These are phyloP conservation scores for Melipona beecheii DNA, from an alignment of 2,888 invertebrate species.

Conservation along the genomic window DNA sequence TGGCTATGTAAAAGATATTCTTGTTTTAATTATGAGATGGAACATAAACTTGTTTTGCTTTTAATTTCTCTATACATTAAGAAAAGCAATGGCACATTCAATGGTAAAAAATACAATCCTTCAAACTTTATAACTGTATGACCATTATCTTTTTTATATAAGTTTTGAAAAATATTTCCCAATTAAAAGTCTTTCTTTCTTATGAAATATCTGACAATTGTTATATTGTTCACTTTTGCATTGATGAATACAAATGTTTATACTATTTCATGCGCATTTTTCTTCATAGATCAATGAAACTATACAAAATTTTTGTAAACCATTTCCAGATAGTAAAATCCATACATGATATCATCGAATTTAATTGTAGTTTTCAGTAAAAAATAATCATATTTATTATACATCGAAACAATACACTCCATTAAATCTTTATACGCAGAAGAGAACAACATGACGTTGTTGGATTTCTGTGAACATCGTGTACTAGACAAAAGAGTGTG, in stretches of 20 bases:
- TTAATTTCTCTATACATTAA: slow-evolving; percentile 38
- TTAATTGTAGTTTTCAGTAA: slow-evolving; percentile 29
- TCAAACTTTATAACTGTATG: slow-evolving; percentile 33
- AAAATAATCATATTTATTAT: slow-evolving; percentile 22
- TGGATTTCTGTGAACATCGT: slow-evolving; percentile 58
- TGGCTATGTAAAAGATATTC: slow-evolving; percentile 38
- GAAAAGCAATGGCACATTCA: slow-evolving; percentile 41
- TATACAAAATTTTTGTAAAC: slow-evolving; percentile 40
- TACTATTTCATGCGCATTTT: slow-evolving; percentile 41
- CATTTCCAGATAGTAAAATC: slow-evolving; percentile 20
- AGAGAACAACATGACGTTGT: slow-evolving; percentile 63
- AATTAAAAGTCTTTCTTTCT: slow-evolving; percentile 54
- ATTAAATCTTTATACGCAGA: slow-evolving; percentile 47
- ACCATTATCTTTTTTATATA: slow-evolving; percentile 42
- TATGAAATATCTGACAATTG: slow-evolving; percentile 47
- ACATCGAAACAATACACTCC: slow-evolving; percentile 23
- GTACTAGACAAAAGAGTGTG: slow-evolving; percentile 52
- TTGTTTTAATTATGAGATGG: slow-evolving; percentile 38
- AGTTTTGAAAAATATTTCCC: slow-evolving; percentile 42
- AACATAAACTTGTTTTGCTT: slow-evolving; percentile 31
- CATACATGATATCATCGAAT: slow-evolving; percentile 36
- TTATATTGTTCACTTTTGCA: slow-evolving; percentile 66
- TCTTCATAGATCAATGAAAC: slow-evolving; percentile 29
- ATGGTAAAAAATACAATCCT: slow-evolving; percentile 30
- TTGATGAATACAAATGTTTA: slow-evolving; percentile 41